Base-by-base conservation (phyloP, 2,888 invertebrate genomes). In the Acleris emargana region DNA sequence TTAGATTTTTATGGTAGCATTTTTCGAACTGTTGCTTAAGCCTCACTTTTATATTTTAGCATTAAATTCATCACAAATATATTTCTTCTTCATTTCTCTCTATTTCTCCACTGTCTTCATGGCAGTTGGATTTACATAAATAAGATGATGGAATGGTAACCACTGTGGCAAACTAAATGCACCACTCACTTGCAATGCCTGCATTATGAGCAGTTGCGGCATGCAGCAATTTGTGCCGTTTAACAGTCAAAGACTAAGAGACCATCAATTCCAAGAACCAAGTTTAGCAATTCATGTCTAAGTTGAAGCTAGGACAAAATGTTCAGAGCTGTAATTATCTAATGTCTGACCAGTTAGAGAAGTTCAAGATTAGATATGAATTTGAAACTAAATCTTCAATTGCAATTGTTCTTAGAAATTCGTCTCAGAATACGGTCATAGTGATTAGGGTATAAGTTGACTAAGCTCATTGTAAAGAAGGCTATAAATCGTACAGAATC, bases 271-370 rank as follows among this genome's bases (percentile, higher is more conserved):
- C 51, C 45, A 47, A n/a, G 42, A 50, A 17, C 64, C 57, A 66
- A 66, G 66, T 66, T 66, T 61, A 52, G 60, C 60, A 42, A 57
- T 66, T 61, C 60, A 57, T 18, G 51, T 57, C 59, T 49, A 61
- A 66, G 28, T 61, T 45, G 55, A 17, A 60, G 57, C 60, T 57
- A 57, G 45, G 66, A 61, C 60, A 45, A 61, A 66, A 61, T 66
- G 66, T 61, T 52, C 66, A n/a, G 22, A 47, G 57, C 51, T 66
- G 66, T 61, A 61, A 66, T 66, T 66, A 66, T 66, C 59, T 60
- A 22, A 57, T 18, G 22, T 61, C 54, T 59, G 64, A 54, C 64
- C 64, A 59, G 50, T 54, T 20, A 20, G 28, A 11, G 9, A 55
- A 59, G 49, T 64, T 60, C 22, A 64, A 52, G 54, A 55, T 51